Evolutionary conservation across 92 coral and sea anemone genomes (phyloP).

Genomic region (Virgularia gustaviana): DNA sequence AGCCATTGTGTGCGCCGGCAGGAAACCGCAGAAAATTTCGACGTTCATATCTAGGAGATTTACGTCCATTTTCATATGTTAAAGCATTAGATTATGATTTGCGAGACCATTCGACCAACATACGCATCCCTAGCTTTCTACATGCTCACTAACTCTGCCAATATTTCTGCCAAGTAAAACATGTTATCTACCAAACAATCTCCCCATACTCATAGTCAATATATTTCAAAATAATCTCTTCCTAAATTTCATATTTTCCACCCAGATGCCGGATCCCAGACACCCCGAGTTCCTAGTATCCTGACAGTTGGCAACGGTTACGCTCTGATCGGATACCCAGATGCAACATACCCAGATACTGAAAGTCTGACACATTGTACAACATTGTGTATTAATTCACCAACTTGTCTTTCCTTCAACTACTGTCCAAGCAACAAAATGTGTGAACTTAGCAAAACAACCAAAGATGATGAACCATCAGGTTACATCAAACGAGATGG

Average conservation of each 20-base stretch:
- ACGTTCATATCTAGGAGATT: no score
- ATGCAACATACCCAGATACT: not conserved
- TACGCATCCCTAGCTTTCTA: no score
- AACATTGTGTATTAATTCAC: not conserved
- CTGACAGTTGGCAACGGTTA: not conserved
- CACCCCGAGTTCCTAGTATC: not conserved
- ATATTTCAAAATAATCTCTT: not conserved
- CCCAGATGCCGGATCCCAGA: no score
- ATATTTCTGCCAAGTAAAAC: not conserved
- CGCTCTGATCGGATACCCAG: not conserved
- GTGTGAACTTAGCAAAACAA: not conserved
- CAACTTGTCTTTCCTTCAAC: not conserved
- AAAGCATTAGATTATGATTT: no score
- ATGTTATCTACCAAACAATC: no score
- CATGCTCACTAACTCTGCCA: not conserved
- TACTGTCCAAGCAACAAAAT: not conserved
- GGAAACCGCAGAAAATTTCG: no score
- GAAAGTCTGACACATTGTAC: not conserved
- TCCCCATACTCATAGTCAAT: not conserved
- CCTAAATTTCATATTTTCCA: no score
- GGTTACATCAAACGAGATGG: not conserved
- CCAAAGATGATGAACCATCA: not conserved
- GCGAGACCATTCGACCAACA: no score
- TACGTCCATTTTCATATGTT: no score
- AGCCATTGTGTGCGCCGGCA: no score